Evolutionary conservation across 2,797 vertebrate genomes (phyloP), one percentile per base, ranked within the genome.

Genomic region (Labeo calbasu): DNA sequence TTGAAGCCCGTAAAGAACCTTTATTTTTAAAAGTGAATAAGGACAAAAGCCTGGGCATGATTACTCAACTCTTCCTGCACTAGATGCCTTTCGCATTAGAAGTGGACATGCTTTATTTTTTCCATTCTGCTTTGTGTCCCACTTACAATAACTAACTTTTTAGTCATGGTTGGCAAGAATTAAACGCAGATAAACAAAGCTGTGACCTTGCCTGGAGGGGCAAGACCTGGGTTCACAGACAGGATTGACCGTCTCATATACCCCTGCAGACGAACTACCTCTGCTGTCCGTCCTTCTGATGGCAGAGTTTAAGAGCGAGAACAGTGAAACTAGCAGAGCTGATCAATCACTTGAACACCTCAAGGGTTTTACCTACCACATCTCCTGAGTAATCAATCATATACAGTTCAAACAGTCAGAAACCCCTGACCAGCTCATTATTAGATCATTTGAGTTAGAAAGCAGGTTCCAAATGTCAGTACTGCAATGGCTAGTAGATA

Each of bases 61-160:
- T 91, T 92, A 93, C 88, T 93, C 92, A 93, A 90, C 88, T 91
- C 89, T 86, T 88, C 87, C 87, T 89, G 89, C 89, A 88, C 88
- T 91, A 51, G 71, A 63, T 36, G 61, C 17, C 23, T 28, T 23
- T 25, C 63, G 68, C 36, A 68, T 89, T 90, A 88, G 82, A 68
- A 85, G 87, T 87, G 92, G 91, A 88, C 92, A 92, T 91, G 91
- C 82, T 78, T 86, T 92, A 92, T 91, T 93, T 90, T 90, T 92
- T 89, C 90, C 91, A 88, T 69, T 25, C 61, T 77, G 63, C 36
- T 76, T 28, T 72, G 92, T 92, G 89, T 92, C 93, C 92, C 89
- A 93, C 91, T 94, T 94, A 95, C 92, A 96, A 96, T 96, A 97
- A 97, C 95, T 91, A 94, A 96, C 97, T 95, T 94, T 93, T 93